phyloP scores from a whole-genome alignment of 2,797 vertebrate genomes.

The Falco novaeseelandiae region DNA sequence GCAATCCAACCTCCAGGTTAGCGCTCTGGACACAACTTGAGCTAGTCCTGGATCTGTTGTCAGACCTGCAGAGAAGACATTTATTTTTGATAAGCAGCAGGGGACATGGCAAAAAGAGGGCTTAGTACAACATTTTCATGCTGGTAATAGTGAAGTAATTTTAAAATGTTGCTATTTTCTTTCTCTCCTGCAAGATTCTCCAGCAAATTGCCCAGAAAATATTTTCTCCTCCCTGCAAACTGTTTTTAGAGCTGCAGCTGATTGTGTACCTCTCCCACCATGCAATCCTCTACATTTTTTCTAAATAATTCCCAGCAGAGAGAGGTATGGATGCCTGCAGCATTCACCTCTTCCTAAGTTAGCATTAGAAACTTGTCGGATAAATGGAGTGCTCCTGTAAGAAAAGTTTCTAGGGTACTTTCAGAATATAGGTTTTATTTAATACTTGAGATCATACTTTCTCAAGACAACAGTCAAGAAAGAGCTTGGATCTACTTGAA shows the following conservation, averaged over 20 bases:
- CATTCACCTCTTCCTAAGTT: neutral
- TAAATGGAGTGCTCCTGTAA: neutral
- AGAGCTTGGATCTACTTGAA: neutral
- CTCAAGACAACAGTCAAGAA: neutral
- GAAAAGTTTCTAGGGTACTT: neutral
- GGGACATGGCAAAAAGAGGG: neutral
- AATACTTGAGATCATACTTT: neutral
- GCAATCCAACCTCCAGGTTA: neutral
- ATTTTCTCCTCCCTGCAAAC: neutral
- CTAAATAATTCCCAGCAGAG: neutral
- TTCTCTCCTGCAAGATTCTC: neutral
- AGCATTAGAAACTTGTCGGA: neutral
- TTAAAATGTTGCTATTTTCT: neutral
- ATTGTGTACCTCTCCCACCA: neutral
- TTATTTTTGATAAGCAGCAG: neutral
- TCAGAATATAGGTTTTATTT: neutral
- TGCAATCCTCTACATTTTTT: neutral
- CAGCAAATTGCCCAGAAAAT: neutral
- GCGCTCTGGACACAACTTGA: neutral
- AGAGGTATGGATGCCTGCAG: neutral
- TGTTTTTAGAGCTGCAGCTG: neutral
- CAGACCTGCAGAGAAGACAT: neutral
- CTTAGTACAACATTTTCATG: neutral
- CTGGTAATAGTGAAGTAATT: neutral
- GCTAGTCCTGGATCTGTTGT: neutral